Conservation (phyloP, 2,888 invertebrate species). For the Hirtodrosophila duncani region DNA sequence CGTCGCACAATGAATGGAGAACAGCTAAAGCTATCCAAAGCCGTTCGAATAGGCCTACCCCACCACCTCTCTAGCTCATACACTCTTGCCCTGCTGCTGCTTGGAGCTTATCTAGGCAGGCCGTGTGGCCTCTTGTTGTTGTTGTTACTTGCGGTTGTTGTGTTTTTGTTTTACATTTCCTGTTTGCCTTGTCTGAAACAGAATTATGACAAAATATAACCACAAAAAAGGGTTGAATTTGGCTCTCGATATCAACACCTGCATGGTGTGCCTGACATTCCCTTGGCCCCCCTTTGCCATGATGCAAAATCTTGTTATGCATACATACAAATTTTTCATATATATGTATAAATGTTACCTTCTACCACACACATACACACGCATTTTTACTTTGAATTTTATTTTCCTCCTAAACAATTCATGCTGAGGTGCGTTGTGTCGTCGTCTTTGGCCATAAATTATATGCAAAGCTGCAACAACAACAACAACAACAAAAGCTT, state of each 20-base stretch:
- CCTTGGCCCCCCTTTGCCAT: no score
- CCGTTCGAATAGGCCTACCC: constrained; percentile 7
- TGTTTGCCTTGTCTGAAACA: constrained; percentile 60
- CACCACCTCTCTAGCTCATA: not conserved
- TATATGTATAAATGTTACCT: constrained; percentile 8
- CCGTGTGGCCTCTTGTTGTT: constrained; percentile 35
- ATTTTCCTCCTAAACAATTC: constrained; percentile 59
- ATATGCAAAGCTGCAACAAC: constrained; percentile 63
- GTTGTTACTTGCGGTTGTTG: constrained; percentile 49
- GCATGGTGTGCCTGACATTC: constrained; percentile 23
- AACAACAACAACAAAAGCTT: constrained; percentile 53
- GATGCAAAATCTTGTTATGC: not conserved
- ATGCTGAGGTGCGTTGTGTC: constrained; percentile 32
- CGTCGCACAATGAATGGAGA: constrained; percentile 45
- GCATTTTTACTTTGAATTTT: constrained; percentile 45
- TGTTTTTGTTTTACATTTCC: constrained; percentile 66
- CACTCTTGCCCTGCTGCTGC: not conserved
- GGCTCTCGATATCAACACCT: no score
- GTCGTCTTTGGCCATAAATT: constrained; percentile 56
- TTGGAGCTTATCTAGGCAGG: constrained; percentile 26
- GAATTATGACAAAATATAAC: constrained; percentile 43
- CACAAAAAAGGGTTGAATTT: constrained; percentile 50
- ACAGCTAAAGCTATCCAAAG: not conserved
- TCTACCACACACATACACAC: constrained; percentile 53
- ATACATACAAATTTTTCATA: constrained; percentile 38